Base-by-base conservation (phyloP, 2,113 vertebrate genomes). In the Peucedramus taeniatus region DNA sequence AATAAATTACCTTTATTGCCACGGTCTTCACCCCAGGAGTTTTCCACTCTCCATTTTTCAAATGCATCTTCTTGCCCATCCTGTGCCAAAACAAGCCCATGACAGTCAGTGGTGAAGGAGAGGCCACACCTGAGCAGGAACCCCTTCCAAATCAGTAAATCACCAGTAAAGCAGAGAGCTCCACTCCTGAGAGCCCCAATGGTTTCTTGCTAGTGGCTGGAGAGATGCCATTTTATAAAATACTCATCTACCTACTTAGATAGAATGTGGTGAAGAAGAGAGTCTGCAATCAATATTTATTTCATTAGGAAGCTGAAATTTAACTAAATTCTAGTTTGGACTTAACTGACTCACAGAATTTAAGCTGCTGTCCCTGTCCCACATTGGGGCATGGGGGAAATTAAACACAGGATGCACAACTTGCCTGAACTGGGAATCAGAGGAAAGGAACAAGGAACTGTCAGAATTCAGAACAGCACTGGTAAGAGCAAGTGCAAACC, bases 21-120 rank as follows among this genome's bases (percentile, higher is more conserved):
- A 89, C 99, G 99, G 91, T 99, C 99, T 93, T 99, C 99, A 27
- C 99, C 99, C 99, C 99, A 99, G 21, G 99, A 99, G 96, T 99
- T 99, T 95, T 99, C 99, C 95, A 99, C 99, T 97, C 99, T 98
- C 99, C 99, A 99, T 80, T 99, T 99, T 85, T 98, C 97, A 78
- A 97, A 99, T n/a, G 78, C 50, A 13, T 97, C 98, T 33, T 99
- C 98, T 89, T 99, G 98, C 45, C 94, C 98, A 56, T 98, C 98
- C 99, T 99, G 96, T 76, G 83, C 93, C 87, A 94, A 89, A 93
- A 95, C 26, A 97, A 89, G 22, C 3, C 16, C 2, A 10, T 26
- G 33, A 35, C 75, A n/a, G 6, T 71, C 9, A 93, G 64, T 31
- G 35, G 23, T 19, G 66, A 89, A 76, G 66, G 44, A 59, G 37